Conservation (phyloP, 2,888 invertebrate genomes). For the Pristionchus japonicus region DNA sequence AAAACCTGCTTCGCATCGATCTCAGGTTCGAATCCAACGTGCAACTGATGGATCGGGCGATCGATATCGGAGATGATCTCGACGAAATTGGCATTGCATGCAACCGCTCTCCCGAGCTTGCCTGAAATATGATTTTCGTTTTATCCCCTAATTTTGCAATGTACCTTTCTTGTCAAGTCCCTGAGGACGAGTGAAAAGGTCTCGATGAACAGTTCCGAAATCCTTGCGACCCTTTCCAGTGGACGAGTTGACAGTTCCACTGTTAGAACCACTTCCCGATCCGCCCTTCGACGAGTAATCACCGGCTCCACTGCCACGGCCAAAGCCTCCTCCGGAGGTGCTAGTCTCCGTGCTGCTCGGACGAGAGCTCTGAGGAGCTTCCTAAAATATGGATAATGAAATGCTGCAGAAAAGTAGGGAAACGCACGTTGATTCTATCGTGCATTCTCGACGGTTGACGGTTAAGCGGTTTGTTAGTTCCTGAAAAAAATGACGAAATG, state of each 20-base stretch:
- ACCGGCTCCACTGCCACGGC: constrained; percentile 22
- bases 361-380: constrained; percentile 7
- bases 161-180: constrained; percentile 51
- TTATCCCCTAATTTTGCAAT: not conserved
- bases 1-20: constrained; percentile 56
- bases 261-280: not conserved
- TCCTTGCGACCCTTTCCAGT: not conserved
- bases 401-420: not conserved
- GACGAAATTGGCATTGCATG: constrained; percentile 58
- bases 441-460: not conserved
- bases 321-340: constrained; percentile 15
- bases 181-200: constrained; percentile 56
- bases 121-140: constrained; percentile 47
- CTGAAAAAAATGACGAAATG: not conserved
- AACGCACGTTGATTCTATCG: not conserved
- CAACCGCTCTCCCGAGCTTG: constrained; percentile 47
- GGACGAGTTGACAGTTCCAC: not conserved
- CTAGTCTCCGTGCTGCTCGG: constrained; percentile 1
- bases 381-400: not conserved
- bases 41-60: constrained; percentile 56
- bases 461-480: not conserved
- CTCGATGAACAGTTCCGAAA: constrained; percentile 56
- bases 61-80: constrained; percentile 52
- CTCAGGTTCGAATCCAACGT: constrained; percentile 58
- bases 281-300: constrained; percentile 12